These are phyloP conservation scores for Adelphocoris suturalis DNA, from an alignment of 2,888 invertebrate species.

Conservation along the genomic window DNA sequence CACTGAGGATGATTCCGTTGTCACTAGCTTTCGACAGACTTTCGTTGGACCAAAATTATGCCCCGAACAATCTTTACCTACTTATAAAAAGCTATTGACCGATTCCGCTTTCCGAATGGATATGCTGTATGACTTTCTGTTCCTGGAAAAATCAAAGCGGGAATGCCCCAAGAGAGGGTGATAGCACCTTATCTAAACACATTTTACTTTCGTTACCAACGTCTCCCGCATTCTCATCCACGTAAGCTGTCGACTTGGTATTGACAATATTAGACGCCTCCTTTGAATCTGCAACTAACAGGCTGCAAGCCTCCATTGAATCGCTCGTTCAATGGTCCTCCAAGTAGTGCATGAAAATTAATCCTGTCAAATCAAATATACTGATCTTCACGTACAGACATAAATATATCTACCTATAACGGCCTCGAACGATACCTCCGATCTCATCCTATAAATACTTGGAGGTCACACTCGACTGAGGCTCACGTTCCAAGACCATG, in stretches of 20 bases:
- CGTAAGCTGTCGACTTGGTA: constrained; percentile 2
- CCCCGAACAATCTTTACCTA: no score
- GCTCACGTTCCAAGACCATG: not conserved
- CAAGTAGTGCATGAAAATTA: not conserved
- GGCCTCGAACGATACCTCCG: not conserved
- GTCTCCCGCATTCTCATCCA: not conserved
- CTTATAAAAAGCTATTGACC: no score
- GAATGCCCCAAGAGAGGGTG: no score
- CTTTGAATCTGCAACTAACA: not conserved
- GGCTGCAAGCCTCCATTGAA: not conserved
- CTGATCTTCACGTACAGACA: not conserved
- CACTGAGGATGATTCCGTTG: no score
- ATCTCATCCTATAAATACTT: not conserved
- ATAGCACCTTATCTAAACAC: no score
- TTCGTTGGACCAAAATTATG: no score
- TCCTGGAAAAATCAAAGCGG: no score
- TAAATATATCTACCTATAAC: constrained; percentile 6
- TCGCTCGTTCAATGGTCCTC: not conserved
- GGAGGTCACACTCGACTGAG: not conserved
- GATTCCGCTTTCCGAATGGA: no score
- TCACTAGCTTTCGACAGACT: no score
- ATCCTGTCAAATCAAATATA: not conserved
- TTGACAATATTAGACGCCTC: not conserved
- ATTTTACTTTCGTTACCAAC: not conserved
- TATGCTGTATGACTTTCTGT: no score